These are phyloP conservation scores for Palaemon carinicauda DNA, from an alignment of 1,140 invertebrate genomes.

Conservation along the genomic window DNA sequence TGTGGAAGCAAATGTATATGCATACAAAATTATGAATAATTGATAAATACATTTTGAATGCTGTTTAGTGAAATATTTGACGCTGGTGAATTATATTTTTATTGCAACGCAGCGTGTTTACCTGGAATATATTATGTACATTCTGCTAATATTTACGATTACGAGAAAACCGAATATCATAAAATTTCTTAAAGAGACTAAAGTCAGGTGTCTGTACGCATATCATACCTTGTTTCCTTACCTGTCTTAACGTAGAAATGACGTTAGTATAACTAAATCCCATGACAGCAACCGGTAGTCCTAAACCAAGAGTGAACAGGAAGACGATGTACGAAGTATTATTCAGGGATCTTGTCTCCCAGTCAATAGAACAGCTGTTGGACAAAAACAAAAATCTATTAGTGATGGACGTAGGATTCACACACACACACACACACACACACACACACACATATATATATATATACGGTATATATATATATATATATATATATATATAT, in stretches of 20 bases:
- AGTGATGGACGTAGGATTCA: not conserved
- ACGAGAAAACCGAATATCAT: no score
- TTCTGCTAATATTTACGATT: no score
- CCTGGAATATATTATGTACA: no score
- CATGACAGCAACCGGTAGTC: not conserved
- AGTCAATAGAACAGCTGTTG: constrained; percentile 26
- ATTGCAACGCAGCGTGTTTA: no score
- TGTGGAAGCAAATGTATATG: no score
- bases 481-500: constrained; percentile 9
- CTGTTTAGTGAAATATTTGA: no score
- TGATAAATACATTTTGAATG: no score
- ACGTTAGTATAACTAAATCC: constrained; percentile 21
- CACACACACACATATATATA: not conserved
- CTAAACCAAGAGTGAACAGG: constrained; percentile 5
- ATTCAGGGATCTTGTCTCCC: not conserved
- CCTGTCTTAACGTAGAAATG: constrained; percentile 14
- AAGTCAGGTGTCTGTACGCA: no score
- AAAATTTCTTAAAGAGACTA: no score
- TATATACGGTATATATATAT: not conserved
- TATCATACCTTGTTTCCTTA: not conserved
- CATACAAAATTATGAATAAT: no score
- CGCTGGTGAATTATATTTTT: no score
- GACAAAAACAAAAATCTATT: not conserved
- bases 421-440: not conserved
- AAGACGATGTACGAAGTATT: constrained; percentile 29